A percentile compares a stretch with the other conserved stretches of the same genome.
Evolutionary conservation across 2,888 invertebrate genomes (phyloP).

Genomic region (Petrolisthes cinctipes): DNA sequence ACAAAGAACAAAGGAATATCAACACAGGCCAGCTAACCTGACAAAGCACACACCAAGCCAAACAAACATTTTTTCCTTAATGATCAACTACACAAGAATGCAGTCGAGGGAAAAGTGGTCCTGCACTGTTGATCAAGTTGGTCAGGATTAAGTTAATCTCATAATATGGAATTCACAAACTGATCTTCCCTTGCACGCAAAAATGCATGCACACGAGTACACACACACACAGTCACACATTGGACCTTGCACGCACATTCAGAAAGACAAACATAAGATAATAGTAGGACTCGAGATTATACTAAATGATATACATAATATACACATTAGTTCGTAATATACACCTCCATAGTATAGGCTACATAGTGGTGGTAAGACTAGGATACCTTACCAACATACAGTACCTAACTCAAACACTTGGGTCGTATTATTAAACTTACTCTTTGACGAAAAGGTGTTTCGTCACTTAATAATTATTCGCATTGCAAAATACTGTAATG

Average conservation of each 20-base stretch:
- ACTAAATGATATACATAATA: background rate
- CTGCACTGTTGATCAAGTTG: background rate
- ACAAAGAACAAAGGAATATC: background rate
- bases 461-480: too few relatives aligned
- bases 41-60: constrained; percentile 11
- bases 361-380: background rate
- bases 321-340: background rate
- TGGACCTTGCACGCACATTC: background rate
- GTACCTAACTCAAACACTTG: too few relatives aligned
- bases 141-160: background rate
- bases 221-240: background rate
- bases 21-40: background rate
- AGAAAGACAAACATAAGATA: background rate
- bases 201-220: background rate
- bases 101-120: background rate
- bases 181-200: too few relatives aligned
- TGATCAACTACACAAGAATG: background rate
- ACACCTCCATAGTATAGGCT: background rate
- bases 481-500: too few relatives aligned
- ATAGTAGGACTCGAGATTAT: background rate
- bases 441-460: too few relatives aligned
- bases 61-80: constrained; percentile 3
- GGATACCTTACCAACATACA: too few relatives aligned
- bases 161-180: too few relatives aligned
- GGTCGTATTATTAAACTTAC: too few relatives aligned